Evolutionary conservation across 1,140 invertebrate genomes (phyloP).

Genomic region (Ceratina japonica): DNA sequence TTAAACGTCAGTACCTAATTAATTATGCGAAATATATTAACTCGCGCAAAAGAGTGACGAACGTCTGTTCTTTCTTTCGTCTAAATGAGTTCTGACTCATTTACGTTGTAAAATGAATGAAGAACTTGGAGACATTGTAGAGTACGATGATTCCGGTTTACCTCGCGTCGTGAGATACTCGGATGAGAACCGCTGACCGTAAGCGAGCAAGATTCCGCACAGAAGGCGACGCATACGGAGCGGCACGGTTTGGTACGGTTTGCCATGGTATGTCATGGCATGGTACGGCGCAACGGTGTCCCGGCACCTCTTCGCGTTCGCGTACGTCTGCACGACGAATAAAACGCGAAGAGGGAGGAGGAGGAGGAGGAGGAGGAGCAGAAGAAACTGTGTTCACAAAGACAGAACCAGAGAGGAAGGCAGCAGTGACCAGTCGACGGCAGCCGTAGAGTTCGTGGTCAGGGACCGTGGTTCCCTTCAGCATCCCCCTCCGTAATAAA

Average conservation of each 20-base stretch:
- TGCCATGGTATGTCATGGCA: conserved; percentile 42
- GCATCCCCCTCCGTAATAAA: conserved; percentile 61
- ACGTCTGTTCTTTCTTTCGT: too few species aligned
- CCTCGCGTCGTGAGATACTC: not conserved
- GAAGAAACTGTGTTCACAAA: conserved; percentile 8
- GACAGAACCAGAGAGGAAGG: conserved; percentile 11
- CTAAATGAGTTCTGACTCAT: too few species aligned
- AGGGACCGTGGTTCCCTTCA: conserved; percentile 14
- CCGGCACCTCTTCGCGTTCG: conserved; percentile 49
- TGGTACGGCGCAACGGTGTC: conserved; percentile 49
- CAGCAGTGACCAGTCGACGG: conserved; percentile 10
- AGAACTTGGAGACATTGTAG: too few species aligned
- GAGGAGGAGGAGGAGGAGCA: not conserved
- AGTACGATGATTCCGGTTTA: not conserved
- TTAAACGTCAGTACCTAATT: too few species aligned
- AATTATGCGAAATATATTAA: too few species aligned
- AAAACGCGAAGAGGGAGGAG: conserved; percentile 36
- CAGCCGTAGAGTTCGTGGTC: conserved; percentile 41
- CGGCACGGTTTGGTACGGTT: conserved; percentile 58
- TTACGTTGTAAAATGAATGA: too few species aligned
- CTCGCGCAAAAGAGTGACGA: too few species aligned
- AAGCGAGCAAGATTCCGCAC: conserved; percentile 66
- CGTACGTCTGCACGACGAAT: conserved; percentile 31
- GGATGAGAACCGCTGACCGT: conserved; percentile 62
- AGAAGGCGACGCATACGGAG: conserved; percentile 47